Evolutionary conservation across 2,797 vertebrate species (phyloP).

Genomic region (Trachops cirrhosus): DNA sequence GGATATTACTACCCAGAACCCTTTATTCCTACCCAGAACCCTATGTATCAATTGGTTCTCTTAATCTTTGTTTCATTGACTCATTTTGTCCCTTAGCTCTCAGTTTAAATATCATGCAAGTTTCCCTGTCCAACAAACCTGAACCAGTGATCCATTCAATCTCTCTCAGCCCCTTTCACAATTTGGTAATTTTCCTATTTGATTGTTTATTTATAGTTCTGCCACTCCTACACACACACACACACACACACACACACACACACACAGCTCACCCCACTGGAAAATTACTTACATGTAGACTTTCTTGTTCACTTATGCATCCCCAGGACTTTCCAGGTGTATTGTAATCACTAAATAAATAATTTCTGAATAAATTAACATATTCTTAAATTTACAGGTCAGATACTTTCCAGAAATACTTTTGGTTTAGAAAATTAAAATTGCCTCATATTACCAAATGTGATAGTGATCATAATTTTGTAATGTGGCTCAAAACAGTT

Average conservation of each 20-base stretch:
- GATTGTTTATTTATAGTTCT: not conserved
- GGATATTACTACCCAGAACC: not conserved
- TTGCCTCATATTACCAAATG: not conserved
- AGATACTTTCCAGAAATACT: not conserved
- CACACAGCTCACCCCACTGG: not conserved
- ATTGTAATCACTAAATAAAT: not conserved
- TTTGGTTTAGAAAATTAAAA: not conserved
- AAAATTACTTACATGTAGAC: not conserved
- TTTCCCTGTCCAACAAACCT: not conserved
- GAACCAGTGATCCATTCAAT: not conserved
- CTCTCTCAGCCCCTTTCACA: not conserved
- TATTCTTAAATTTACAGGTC: not conserved
- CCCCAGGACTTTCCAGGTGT: not conserved
- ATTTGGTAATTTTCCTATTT: not conserved
- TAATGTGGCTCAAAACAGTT: not conserved
- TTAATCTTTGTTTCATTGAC: not conserved
- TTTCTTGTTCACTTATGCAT: not conserved
- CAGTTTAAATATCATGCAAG: not conserved
- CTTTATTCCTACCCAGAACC: not conserved
- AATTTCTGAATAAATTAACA: not conserved
- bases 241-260: not conserved
- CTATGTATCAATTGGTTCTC: not conserved
- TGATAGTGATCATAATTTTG: not conserved
- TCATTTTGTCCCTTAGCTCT: not conserved
- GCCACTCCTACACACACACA: too few relatives aligned